Percentiles rank a stretch among this genome's conserved stretches.
Conservation (phyloP, 2,888 invertebrate species). For the Eupithecia tripunctaria region DNA sequence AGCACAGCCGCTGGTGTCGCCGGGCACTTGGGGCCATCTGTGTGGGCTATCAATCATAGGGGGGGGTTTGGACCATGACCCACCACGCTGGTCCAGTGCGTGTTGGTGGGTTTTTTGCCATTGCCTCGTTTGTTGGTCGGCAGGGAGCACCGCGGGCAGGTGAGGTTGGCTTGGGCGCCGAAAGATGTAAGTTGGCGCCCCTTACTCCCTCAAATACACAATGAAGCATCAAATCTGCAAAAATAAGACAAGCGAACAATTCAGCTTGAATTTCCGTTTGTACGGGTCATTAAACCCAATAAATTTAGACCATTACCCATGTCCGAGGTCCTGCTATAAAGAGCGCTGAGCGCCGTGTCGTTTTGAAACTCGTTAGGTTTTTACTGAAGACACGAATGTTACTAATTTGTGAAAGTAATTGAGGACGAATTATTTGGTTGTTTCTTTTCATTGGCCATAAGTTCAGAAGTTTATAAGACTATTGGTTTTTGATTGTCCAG, state of each 20-base stretch:
- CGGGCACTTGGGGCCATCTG: too few species aligned
- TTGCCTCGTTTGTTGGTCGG: too few species aligned
- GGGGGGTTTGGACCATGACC: too few species aligned
- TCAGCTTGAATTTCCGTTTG: conserved; percentile 72
- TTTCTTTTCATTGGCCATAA: background rate
- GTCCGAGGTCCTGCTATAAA: conserved; percentile 74
- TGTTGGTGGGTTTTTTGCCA: too few species aligned
- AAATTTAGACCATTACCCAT: conserved; percentile 81
- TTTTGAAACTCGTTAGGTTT: conserved; percentile 73
- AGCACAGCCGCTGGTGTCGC: too few species aligned
- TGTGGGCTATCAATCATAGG: too few species aligned
- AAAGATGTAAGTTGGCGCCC: too few species aligned
- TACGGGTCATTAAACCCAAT: conserved; percentile 79
- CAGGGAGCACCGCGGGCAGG: too few species aligned
- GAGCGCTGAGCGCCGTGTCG: conserved; percentile 68
- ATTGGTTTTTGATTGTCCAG: too few species aligned
- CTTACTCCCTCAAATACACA: conserved; percentile 62
- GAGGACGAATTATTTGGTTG: conserved; percentile 54
- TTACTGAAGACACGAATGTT: conserved; percentile 71
- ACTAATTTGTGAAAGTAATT: conserved; percentile 72
- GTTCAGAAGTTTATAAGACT: background rate
- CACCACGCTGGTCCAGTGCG: too few species aligned
- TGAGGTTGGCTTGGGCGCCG: too few species aligned
- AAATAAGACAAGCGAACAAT: conserved; percentile 79
- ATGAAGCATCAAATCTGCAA: conserved; percentile 74